Evolutionary conservation across 2,888 invertebrate genomes (phyloP), one percentile per base, ranked within the genome.

Genomic region (Drosophila rubida): DNA sequence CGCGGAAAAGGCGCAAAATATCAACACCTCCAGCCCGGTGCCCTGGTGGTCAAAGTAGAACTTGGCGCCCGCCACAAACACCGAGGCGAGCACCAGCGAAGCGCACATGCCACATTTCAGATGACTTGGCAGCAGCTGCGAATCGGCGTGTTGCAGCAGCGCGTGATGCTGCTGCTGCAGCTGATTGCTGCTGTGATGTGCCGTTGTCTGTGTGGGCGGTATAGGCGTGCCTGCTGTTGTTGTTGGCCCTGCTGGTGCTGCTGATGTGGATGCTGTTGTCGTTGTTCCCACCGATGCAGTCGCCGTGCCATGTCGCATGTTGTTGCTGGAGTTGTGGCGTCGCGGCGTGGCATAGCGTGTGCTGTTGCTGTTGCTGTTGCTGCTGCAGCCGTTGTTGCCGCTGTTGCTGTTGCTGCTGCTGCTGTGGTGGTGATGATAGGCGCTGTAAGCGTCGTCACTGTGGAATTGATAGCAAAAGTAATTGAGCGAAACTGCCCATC

Each of bases 71-170:
- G 94, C 95, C 49, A 96, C 92, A 86, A 95, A 95, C 35, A 95
- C 93, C 0, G 95, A 94, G 1, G 95, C 94, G 45, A 96, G 90
- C 11, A 94, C 94, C 79, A 96, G 94, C 0, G 95, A 95, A 37
- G 95, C 94, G 92, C 95, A 95, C 92, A 96, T 94, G 55, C 94
- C 95, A 87, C 94, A 95, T 91, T 95, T 95, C 48, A 95, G 91
- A 72, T 94, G 94, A 13, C 94, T 93, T 9, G 90, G 88, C 71
- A 90, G 65, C 66, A 90, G 75, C 58, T 90, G 90, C 3, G 88
- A 82, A 14, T 90, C 90, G 14, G 82, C 79, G 27, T 81, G 78
- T 9, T 90, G 85, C 53, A 82, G n/a, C 53, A 83, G 22, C 0
- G 83, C 76, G 9, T 78, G 69, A 46, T 78, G 84, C 53, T 87